Evolutionary conservation across 2,113 vertebrate species (phyloP).

Genomic region (Illadopsis cleaveri): DNA sequence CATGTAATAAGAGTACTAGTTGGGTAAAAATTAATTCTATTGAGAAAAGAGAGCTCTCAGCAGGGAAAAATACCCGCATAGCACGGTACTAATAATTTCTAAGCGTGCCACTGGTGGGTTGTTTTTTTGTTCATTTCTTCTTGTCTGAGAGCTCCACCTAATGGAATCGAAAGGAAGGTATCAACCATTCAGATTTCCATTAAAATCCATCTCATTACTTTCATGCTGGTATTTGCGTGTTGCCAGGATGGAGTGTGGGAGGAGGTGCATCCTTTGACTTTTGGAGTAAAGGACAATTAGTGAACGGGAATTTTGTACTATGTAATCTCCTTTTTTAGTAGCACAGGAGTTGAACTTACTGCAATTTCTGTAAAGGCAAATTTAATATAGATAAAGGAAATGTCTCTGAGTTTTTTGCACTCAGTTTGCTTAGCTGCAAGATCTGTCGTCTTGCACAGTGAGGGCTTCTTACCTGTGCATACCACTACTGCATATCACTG

Average conservation of each 20-base stretch:
- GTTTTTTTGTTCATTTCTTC: background rate
- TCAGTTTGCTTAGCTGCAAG: background rate
- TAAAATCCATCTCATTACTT: background rate
- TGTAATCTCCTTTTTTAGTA: background rate
- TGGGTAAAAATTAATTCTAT: background rate
- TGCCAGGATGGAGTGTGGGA: background rate
- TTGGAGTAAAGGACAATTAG: background rate
- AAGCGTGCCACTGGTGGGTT: background rate
- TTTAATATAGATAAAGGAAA: background rate
- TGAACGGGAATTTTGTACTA: background rate
- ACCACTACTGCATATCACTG: background rate
- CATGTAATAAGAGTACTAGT: background rate
- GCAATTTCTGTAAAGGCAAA: background rate
- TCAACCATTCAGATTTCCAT: background rate
- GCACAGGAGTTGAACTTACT: rapidly evolving
- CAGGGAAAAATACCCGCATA: background rate
- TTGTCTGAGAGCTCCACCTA: constrained; percentile 66
- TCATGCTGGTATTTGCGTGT: background rate
- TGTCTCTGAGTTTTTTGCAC: background rate
- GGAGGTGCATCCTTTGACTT: background rate
- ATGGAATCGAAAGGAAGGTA: background rate
- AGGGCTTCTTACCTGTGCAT: background rate
- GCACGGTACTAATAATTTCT: background rate
- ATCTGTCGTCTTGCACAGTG: background rate
- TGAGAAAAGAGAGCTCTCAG: background rate